Evolutionary conservation across 23 tunicate species (phyloP), one percentile per base, ranked within the genome.

Genomic region (Trididemnum miniatum): DNA sequence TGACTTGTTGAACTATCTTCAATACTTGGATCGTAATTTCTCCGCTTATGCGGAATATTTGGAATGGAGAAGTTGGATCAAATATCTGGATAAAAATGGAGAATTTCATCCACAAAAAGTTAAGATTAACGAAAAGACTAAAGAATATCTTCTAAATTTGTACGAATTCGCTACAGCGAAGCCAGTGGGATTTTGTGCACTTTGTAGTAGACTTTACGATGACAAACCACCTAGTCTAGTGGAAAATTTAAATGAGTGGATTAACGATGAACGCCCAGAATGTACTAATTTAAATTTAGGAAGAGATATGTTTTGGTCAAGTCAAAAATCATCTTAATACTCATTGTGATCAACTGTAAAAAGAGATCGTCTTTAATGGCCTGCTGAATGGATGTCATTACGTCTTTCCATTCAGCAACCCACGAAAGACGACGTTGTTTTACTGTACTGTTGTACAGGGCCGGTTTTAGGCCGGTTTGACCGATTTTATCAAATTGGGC

Each of bases 1-100:
- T 3, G 57, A 80, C 18, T 75, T 80, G 20, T 64, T 63, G 3
- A 65, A 62, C 3, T 80, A 80, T 59, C 54, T 80, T 2, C 18
- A 80, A 2, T 64, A 80, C 32, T 35, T 80, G 4, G 84, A 80
- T 35, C 34, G 25, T 2, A 80, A 80, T 59, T 75, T 25, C 2
- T 63, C 84, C 5, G 84, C 84, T 20, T 80, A 80, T 54, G 74
- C 84, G 7, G 75, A 80, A 27, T 80, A 80, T 64, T 35, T 80
- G 20, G 39, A 80, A 23, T 80, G 84, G 84, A 62, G 84, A 33
- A 63, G 30, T 31, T 80, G 84, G 84, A n/a, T 80, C 3, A 62
- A 33, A 24, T 35, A 51, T 35, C 32, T 80, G 2, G 75, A 80
- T 35, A 27, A 35, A 7, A 64, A 80, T 4, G 84, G 84, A 32